A percentile compares a stretch with the other conserved stretches of the same genome.
Conservation (phyloP, 2,888 invertebrate genomes). For the Sthenelais limicola region DNA sequence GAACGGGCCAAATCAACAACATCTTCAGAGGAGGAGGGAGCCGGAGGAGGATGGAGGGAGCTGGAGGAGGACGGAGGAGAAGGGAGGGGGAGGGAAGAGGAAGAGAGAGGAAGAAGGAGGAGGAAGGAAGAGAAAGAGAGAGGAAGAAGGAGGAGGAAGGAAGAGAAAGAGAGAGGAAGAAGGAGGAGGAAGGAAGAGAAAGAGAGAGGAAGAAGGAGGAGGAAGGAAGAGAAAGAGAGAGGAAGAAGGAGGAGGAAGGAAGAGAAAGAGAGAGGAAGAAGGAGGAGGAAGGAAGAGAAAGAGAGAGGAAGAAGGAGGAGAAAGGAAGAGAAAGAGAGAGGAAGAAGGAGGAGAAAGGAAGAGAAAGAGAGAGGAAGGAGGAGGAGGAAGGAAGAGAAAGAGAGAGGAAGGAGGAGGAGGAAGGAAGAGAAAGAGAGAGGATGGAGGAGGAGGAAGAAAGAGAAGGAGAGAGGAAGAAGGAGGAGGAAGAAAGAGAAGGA, state of each 20-base stretch:
- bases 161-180: not conserved
- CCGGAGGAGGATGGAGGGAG: not conserved
- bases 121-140: not conserved
- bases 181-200: not conserved
- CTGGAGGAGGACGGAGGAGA: not conserved
- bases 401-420: not conserved
- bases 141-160: not conserved
- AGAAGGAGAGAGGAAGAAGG: not conserved
- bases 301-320: not conserved
- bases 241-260: not conserved
- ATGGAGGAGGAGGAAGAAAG: not conserved
- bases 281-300: not conserved
- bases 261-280: not conserved
- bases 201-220: too few relatives aligned
- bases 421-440: not conserved
- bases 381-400: not conserved
- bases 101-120: not conserved
- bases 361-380: not conserved
- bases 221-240: too few relatives aligned
- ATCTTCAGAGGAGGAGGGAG: not conserved
- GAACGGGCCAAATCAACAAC: not conserved
- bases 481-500: not conserved
- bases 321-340: not conserved
- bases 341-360: not conserved
- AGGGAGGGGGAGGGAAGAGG: not conserved